Conservation (phyloP, 2,797 vertebrate species). For the Hozukius guyotensis region DNA sequence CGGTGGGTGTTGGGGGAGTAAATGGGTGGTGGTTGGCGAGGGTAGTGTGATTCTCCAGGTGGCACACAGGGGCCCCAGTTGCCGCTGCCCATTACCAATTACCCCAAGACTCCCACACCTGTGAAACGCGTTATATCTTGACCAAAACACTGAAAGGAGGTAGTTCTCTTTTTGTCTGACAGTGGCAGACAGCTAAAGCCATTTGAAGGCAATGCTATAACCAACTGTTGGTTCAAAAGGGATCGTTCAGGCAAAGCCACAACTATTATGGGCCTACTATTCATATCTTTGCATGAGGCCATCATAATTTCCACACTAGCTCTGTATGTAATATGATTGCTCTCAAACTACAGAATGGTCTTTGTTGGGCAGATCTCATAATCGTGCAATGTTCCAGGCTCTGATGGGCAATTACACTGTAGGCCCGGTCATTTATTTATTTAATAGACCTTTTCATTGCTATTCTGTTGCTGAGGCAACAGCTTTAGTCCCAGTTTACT, state of each 20-base stretch:
- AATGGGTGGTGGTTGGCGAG: conserved; percentile 59
- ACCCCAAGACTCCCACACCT: conserved; percentile 73
- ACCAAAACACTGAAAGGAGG: conserved; percentile 71
- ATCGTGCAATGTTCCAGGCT: conserved; percentile 74
- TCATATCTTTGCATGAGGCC: conserved; percentile 79
- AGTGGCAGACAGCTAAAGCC: conserved; percentile 74
- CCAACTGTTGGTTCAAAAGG: conserved; percentile 78
- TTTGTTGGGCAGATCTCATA: conserved; percentile 77
- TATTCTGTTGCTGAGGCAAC: background rate
- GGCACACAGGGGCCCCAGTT: conserved; percentile 66
- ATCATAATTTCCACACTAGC: conserved; percentile 81
- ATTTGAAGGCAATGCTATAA: conserved; percentile 76
- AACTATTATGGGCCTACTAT: conserved; percentile 79
- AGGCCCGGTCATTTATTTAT: conserved; percentile 70
- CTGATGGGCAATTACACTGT: conserved; percentile 75
- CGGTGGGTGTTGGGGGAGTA: conserved; percentile 37
- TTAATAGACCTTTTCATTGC: conserved; percentile 30
- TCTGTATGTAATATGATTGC: conserved; percentile 75
- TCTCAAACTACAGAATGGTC: conserved; percentile 73
- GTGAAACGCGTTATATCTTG: conserved; percentile 78
- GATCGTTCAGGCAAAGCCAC: conserved; percentile 79
- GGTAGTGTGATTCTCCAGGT: conserved; percentile 74
- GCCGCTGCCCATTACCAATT: conserved; percentile 67
- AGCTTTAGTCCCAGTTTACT: background rate
- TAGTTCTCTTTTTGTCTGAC: conserved; percentile 66